Conservation (phyloP, 2,797 vertebrate species). For the Lepus oiostolus region DNA sequence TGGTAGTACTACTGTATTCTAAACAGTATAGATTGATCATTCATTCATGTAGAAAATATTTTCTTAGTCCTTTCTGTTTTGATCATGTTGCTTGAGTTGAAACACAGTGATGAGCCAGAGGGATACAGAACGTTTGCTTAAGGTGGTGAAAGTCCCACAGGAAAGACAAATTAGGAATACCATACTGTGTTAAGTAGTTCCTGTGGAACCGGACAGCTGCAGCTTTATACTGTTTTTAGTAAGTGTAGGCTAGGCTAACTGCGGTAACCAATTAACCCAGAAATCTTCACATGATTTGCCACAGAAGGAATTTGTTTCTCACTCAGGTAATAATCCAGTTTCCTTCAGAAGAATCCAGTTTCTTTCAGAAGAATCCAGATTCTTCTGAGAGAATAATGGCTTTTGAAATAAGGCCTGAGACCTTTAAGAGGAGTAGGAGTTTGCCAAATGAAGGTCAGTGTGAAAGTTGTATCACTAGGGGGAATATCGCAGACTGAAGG, state of each 20-base stretch:
- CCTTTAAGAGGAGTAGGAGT: not conserved
- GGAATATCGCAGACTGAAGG: not conserved
- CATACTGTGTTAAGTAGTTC: slow-evolving; percentile 11
- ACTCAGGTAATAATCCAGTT: not conserved
- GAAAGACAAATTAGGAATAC: slow-evolving; percentile 25
- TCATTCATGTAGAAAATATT: not conserved
- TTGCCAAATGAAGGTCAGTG: not conserved
- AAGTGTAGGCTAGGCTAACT: not conserved
- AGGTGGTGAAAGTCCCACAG: not conserved
- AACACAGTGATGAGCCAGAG: not conserved
- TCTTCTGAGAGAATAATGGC: no score
- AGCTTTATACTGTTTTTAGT: slow-evolving; percentile 33
- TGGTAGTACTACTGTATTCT: not conserved
- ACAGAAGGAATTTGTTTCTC: slow-evolving; percentile 29
- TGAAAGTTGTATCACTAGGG: not conserved
- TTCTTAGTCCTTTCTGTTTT: not conserved
- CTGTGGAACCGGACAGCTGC: not conserved
- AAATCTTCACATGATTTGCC: slow-evolving; percentile 26
- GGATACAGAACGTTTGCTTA: slow-evolving; percentile 1
- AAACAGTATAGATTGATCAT: not conserved
- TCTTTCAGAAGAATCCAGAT: no score
- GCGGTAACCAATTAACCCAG: not conserved
- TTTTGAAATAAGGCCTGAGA: not conserved
- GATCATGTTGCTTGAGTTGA: not conserved
- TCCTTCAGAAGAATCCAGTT: not conserved